Conservation (phyloP, 92 coral and sea anemone genomes). For the Desmophyllum pertusum region DNA sequence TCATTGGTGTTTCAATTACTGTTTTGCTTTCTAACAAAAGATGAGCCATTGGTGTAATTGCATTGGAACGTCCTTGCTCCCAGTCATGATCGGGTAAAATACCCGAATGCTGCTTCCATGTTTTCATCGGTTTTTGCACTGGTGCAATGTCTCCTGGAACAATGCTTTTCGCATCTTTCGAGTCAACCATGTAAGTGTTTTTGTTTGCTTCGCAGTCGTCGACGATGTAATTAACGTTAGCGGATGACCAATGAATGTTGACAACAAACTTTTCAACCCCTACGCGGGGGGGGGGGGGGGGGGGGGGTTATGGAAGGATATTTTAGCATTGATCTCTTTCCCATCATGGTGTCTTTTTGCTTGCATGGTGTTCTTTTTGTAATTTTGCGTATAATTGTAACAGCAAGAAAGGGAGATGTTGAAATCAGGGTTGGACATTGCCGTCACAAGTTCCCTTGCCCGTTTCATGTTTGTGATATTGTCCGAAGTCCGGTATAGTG, state of each 20-base stretch:
- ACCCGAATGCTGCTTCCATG: slow-evolving; percentile 62
- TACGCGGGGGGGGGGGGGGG: too few relatives aligned
- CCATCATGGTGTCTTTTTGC: slow-evolving; percentile 71
- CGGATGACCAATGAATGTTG: slow-evolving; percentile 64
- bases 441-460: slow-evolving; percentile 64
- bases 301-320: slow-evolving; percentile 62
- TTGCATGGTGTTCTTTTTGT: slow-evolving; percentile 56
- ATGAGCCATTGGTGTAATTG: slow-evolving; percentile 69
- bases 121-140: slow-evolving; percentile 63
- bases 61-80: slow-evolving; percentile 59
- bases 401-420: slow-evolving; percentile 49
- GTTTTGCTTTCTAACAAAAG: slow-evolving; percentile 49
- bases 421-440: slow-evolving; percentile 51
- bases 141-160: slow-evolving; percentile 63
- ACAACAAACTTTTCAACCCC: slow-evolving; percentile 55
- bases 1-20: not conserved
- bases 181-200: slow-evolving; percentile 46
- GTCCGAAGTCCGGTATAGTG: slow-evolving; percentile 49
- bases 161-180: slow-evolving; percentile 67
- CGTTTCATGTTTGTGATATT: slow-evolving; percentile 52
- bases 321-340: slow-evolving; percentile 59
- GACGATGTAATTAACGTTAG: slow-evolving; percentile 61
- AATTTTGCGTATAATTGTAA: slow-evolving; percentile 67
- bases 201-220: slow-evolving; percentile 54
- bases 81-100: slow-evolving; percentile 64